These are phyloP conservation scores for Chrysotoxum bicinctum DNA, from an alignment of 2,888 invertebrate species.

Conservation along the genomic window DNA sequence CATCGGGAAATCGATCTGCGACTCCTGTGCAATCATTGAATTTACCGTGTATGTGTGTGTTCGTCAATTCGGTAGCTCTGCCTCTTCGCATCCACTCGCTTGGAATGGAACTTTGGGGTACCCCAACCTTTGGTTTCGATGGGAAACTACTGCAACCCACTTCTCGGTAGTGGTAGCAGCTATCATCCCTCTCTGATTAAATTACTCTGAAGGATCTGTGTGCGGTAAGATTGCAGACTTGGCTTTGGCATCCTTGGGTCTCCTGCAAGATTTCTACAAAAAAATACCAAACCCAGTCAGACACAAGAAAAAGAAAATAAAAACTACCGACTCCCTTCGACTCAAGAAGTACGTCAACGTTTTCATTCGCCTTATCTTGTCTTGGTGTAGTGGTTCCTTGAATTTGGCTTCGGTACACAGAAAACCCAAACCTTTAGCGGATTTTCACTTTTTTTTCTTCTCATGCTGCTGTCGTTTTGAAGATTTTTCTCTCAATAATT, in stretches of 20 bases:
- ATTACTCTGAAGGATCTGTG: conserved; percentile 68
- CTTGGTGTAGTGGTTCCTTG: conserved; percentile 57
- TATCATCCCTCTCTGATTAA: conserved; percentile 55
- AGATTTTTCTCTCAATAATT: conserved; percentile 71
- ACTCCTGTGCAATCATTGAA: conserved; percentile 70
- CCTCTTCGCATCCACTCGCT: neutral
- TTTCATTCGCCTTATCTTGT: conserved; percentile 25
- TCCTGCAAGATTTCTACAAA: conserved; percentile 9
- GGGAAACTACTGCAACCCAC: conserved; percentile 29
- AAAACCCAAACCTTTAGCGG: conserved; percentile 34
- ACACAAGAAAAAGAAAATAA: neutral
- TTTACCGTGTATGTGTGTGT: conserved; percentile 43
- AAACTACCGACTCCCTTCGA: neutral
- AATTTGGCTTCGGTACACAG: conserved; percentile 33
- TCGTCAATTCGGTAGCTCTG: neutral
- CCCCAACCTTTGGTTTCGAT: conserved; percentile 29
- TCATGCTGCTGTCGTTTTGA: conserved; percentile 52
- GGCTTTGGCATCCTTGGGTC: conserved; percentile 39
- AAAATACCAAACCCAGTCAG: neutral
- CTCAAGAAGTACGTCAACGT: conserved; percentile 18
- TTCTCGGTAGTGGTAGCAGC: conserved; percentile 7
- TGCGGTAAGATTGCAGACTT: conserved; percentile 67
- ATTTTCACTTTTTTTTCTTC: conserved; percentile 50
- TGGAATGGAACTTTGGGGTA: conserved; percentile 21
- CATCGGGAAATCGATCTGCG: conserved; percentile 69